Conservation (phyloP, 2,888 invertebrate species). For the Tridacna gigas region DNA sequence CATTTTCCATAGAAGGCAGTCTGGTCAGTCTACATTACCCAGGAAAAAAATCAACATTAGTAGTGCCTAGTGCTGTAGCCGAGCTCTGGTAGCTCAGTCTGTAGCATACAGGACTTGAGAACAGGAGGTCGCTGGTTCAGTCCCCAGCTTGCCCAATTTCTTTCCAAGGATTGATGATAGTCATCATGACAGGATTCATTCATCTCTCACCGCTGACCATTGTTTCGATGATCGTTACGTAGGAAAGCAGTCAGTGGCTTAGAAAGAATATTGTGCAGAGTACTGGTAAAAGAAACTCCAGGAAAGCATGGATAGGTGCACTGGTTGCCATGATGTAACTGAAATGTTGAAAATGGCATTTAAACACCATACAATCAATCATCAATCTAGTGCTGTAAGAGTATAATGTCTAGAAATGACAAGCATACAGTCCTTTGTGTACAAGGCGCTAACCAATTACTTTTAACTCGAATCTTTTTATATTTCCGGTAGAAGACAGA, state of each 20-base stretch:
- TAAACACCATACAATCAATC: not conserved
- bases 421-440: too few relatives aligned
- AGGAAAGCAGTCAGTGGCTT: not conserved
- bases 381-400: too few relatives aligned
- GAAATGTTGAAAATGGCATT: not conserved
- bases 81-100: not conserved
- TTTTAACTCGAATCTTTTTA: too few relatives aligned
- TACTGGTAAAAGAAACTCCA: not conserved
- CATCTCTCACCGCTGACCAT: too few relatives aligned
- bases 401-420: too few relatives aligned
- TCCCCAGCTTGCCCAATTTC: not conserved
- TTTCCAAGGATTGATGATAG: not conserved
- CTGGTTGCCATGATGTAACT: not conserved
- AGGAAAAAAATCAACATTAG: too few relatives aligned
- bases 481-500: too few relatives aligned
- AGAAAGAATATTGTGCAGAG: not conserved
- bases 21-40: too few relatives aligned
- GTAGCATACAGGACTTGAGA: not conserved
- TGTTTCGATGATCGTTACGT: too few relatives aligned
- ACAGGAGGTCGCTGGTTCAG: not conserved
- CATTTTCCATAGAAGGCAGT: too few relatives aligned
- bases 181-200: not conserved
- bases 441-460: too few relatives aligned
- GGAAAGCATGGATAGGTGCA: not conserved
- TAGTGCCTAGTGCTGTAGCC: too few relatives aligned